These are phyloP conservation scores for Donacobius atricapilla DNA, from an alignment of 2,113 vertebrate species.

Conservation along the genomic window DNA sequence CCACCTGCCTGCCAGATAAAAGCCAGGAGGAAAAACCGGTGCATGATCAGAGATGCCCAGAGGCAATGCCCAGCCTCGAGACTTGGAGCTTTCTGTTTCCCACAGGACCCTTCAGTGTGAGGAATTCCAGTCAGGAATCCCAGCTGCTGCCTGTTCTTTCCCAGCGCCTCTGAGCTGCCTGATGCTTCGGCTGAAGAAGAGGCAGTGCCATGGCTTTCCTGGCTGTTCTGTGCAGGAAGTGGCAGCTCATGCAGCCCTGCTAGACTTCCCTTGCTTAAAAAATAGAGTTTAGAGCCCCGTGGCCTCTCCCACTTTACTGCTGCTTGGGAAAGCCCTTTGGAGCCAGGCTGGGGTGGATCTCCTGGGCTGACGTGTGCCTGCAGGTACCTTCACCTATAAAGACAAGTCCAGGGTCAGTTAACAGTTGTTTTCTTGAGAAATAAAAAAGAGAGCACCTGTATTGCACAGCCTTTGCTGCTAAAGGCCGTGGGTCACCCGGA, in stretches of 20 bases:
- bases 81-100: not conserved
- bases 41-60: not conserved
- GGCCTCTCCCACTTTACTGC: not conserved
- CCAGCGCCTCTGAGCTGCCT: not conserved
- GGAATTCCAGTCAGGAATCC: not conserved
- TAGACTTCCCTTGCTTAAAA: not conserved
- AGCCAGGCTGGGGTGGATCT: not conserved
- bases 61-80: not conserved
- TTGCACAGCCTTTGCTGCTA: not conserved
- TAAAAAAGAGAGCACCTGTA: not conserved
- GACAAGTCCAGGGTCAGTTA: not conserved
- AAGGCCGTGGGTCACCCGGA: conserved; percentile 2
- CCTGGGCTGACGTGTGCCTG: not conserved
- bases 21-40: not conserved
- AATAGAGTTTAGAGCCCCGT: not conserved
- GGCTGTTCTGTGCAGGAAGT: not conserved
- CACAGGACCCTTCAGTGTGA: not conserved
- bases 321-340: not conserved
- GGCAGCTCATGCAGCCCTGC: not conserved
- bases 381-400: not conserved
- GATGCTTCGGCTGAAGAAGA: not conserved
- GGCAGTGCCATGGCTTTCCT: not conserved
- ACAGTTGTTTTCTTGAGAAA: not conserved
- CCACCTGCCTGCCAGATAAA: not conserved
- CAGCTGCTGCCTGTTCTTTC: fast-evolving